These are phyloP conservation scores for Anguilla japonica DNA, from an alignment of 2,113 vertebrate species.

Conservation along the genomic window DNA sequence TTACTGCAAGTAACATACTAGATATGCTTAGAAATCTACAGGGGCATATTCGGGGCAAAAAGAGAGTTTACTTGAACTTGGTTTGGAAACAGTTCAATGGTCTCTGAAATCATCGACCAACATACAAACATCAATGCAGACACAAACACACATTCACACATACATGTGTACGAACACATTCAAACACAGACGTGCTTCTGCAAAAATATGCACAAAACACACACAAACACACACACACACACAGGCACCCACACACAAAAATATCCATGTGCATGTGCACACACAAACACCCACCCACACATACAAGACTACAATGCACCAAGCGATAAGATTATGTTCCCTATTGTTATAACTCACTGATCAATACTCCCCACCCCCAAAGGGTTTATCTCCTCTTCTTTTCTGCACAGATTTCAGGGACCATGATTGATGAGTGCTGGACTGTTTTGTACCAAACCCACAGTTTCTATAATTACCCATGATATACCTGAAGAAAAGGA, in stretches of 20 bases:
- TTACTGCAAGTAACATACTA: neutral
- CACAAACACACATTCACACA: neutral
- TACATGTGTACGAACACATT: neutral
- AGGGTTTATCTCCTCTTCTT: neutral
- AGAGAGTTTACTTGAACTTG: neutral
- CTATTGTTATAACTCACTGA: neutral
- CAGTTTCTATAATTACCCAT: neutral
- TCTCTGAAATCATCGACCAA: neutral
- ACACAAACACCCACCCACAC: neutral
- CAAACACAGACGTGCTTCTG: neutral
- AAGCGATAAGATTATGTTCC: neutral
- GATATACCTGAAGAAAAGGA: neutral
- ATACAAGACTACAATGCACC: neutral
- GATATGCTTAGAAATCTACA: neutral
- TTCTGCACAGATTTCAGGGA: neutral
- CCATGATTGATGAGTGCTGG: neutral
- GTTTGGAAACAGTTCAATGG: neutral
- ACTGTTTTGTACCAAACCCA: neutral
- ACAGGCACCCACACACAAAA: too few relatives aligned
- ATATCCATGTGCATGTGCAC: neutral
- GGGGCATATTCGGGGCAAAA: neutral
- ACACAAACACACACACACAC: too few relatives aligned
- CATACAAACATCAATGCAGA: constrained; percentile 41
- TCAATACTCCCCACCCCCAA: neutral
- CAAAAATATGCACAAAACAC: too few relatives aligned